These are phyloP conservation scores for Clanis bilineata DNA, from an alignment of 2,888 invertebrate species.

Conservation along the genomic window DNA sequence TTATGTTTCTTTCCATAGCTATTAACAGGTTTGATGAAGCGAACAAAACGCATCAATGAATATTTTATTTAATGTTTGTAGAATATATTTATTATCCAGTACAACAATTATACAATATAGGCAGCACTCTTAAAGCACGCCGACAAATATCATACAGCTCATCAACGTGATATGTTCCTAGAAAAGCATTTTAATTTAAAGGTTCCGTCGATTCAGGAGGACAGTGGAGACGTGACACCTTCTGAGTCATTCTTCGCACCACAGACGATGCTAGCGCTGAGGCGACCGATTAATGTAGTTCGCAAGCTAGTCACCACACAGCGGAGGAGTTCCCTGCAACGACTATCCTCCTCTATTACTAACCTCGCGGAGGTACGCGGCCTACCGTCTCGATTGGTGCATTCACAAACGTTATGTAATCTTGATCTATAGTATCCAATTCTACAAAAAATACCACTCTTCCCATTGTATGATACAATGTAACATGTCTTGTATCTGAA, in stretches of 20 bases:
- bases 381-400: conserved; percentile 50
- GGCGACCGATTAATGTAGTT: conserved; percentile 74
- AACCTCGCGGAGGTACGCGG: conserved; percentile 78
- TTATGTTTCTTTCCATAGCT: not conserved
- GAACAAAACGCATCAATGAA: conserved; percentile 7
- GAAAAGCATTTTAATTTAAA: conserved; percentile 65
- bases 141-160: not conserved
- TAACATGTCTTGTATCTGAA: not conserved
- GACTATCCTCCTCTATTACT: conserved; percentile 75
- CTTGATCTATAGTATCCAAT: not conserved
- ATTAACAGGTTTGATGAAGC: conserved; percentile 11
- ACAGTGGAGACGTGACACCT: conserved; percentile 57
- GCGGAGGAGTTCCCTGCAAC: conserved; percentile 74
- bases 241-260: conserved; percentile 64
- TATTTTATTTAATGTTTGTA: conserved; percentile 14
- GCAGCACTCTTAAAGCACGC: not conserved
- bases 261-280: conserved; percentile 68
- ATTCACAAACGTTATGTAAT: conserved; percentile 43
- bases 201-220: conserved; percentile 69
- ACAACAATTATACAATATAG: not conserved
- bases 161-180: conserved; percentile 30
- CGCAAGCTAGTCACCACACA: conserved; percentile 78
- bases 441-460: not conserved
- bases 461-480: not conserved
- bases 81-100: not conserved